These are phyloP conservation scores for Augiades crinisus DNA, from an alignment of 2,888 invertebrate genomes.

Conservation along the genomic window DNA sequence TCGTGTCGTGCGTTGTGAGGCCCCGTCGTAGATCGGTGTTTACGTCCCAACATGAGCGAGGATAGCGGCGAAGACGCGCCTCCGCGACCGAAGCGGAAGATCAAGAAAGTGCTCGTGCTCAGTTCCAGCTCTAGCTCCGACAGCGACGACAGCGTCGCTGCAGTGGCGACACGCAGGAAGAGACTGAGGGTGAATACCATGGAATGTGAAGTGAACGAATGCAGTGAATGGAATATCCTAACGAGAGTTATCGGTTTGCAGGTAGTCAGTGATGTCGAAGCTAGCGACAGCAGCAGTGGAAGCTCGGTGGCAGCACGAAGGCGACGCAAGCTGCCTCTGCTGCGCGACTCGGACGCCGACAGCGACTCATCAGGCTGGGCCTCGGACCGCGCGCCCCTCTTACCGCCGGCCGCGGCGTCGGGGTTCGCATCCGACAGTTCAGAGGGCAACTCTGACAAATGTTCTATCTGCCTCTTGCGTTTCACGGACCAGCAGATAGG, in stretches of 20 bases:
- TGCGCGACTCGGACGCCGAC: conserved; percentile 62
- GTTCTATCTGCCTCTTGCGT: conserved; percentile 93
- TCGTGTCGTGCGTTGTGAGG: conserved; percentile 62
- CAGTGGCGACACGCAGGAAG: conserved; percentile 63
- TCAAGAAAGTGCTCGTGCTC: conserved; percentile 58
- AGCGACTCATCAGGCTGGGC: conserved; percentile 60
- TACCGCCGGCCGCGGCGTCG: conserved; percentile 43
- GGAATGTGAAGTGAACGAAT: not conserved
- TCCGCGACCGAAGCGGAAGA: conserved; percentile 56
- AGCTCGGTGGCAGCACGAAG: conserved; percentile 58
- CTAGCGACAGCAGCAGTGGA: conserved; percentile 66
- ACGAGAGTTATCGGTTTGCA: conserved; percentile 40
- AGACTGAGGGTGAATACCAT: conserved; percentile 64
- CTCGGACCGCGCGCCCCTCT: conserved; percentile 46
- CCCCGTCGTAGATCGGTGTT: conserved; percentile 43
- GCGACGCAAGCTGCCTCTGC: conserved; percentile 53
- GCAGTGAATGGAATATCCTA: not conserved
- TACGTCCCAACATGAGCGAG: conserved; percentile 63
- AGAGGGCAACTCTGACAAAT: conserved; percentile 89
- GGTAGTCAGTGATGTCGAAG: conserved; percentile 78
- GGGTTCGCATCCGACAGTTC: conserved; percentile 82
- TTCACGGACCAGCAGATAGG: conserved; percentile 91
- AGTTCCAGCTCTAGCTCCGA: conserved; percentile 66
- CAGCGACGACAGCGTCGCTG: conserved; percentile 67
- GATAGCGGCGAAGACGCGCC: conserved; percentile 63